Percentiles rank a stretch among this genome's conserved stretches.
phyloP scores from a whole-genome alignment of 2,888 invertebrate species.

The Teleiodes luculella region DNA sequence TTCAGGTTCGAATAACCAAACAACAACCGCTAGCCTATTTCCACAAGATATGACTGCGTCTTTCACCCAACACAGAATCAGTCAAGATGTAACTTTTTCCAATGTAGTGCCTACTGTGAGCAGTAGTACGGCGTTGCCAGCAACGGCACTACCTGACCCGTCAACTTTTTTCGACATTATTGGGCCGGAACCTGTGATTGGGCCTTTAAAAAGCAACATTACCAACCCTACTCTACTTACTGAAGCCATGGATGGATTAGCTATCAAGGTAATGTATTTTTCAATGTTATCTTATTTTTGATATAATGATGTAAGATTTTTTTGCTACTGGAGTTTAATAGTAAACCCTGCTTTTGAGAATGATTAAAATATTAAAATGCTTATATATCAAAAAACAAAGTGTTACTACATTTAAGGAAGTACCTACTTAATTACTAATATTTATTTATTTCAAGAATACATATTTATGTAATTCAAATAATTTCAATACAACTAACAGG shows the following conservation, averaged over 20 bases:
- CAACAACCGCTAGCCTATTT: constrained; percentile 42
- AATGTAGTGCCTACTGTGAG: constrained; percentile 61
- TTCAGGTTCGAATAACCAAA: constrained; percentile 34
- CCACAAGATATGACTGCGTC: constrained; percentile 50
- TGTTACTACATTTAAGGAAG: too few relatives aligned
- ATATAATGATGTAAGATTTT: background rate
- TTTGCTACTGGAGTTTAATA: background rate
- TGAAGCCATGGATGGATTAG: constrained; percentile 62
- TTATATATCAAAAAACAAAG: too few relatives aligned
- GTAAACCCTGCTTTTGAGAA: too few relatives aligned
- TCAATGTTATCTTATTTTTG: background rate
- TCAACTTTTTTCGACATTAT: constrained; percentile 74
- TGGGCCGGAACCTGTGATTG: constrained; percentile 60
- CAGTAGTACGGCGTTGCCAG: constrained; percentile 53
- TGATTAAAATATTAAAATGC: too few relatives aligned
- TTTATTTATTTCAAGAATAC: too few relatives aligned
- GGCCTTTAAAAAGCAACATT: constrained; percentile 43
- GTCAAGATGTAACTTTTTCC: constrained; percentile 53
- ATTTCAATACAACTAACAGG: too few relatives aligned
- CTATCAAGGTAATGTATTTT: constrained; percentile 52
- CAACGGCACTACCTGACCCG: constrained; percentile 65
- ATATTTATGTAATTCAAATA: too few relatives aligned
- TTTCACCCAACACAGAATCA: constrained; percentile 44
- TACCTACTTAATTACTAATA: too few relatives aligned
- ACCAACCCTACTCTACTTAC: constrained; percentile 44